Evolutionary conservation across 2,888 invertebrate species (phyloP).

Genomic region (Chelonus formosanus): DNA sequence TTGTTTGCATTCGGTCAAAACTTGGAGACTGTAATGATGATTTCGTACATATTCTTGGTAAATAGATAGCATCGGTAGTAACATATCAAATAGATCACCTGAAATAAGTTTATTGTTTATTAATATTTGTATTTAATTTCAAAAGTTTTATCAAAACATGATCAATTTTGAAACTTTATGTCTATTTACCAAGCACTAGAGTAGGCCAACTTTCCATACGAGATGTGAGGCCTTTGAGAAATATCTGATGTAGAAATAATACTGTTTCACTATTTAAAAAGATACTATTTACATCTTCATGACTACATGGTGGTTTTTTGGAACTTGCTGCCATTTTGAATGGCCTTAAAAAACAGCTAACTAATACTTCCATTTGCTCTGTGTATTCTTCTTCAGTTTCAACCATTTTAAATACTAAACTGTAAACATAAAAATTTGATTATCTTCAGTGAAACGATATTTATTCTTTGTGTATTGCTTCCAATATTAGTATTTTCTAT

Average conservation of each 20-base stretch:
- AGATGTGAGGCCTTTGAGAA: constrained; percentile 89
- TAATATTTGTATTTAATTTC: background rate
- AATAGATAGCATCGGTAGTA: constrained; percentile 92
- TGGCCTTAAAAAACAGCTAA: constrained; percentile 87
- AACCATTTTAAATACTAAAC: constrained; percentile 89
- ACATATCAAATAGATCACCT: constrained; percentile 95
- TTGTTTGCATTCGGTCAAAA: constrained; percentile 92
- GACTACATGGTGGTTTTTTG: constrained; percentile 90
- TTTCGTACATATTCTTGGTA: constrained; percentile 95
- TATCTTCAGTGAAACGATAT: background rate
- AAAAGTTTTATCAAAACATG: constrained; percentile 1
- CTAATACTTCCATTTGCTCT: constrained; percentile 85
- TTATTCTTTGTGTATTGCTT: background rate
- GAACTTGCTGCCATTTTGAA: constrained; percentile 95
- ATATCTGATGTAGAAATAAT: constrained; percentile 91
- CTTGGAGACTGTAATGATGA: constrained; percentile 93
- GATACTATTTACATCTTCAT: constrained; percentile 93
- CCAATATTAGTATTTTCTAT: background rate
- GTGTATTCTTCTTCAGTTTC: constrained; percentile 94
- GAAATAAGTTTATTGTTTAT: constrained; percentile 46
- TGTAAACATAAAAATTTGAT: constrained; percentile 54
- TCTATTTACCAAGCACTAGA: constrained; percentile 80
- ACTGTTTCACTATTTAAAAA: constrained; percentile 93
- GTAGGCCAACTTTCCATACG: constrained; percentile 95
- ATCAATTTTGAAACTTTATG: background rate